Evolutionary conservation across 2,797 vertebrate species (phyloP).

Genomic region (Potorous gilbertii): DNA sequence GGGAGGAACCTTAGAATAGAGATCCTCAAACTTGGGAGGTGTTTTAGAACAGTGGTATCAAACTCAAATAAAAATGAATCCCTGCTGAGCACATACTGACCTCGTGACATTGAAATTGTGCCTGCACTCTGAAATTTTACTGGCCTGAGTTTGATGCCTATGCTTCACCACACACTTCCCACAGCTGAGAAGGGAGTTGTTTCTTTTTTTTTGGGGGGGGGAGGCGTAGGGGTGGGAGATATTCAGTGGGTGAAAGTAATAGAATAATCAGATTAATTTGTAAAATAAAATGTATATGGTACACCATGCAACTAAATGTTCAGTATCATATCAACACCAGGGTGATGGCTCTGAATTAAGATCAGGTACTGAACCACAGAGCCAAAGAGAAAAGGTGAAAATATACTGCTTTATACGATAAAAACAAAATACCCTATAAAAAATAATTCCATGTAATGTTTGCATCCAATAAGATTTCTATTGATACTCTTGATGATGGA

Average conservation of each 20-base stretch:
- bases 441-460: not conserved
- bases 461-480: not conserved
- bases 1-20: not conserved
- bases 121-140: not conserved
- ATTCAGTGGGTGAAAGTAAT: not conserved
- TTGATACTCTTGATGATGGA: not conserved
- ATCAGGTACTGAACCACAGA: not conserved
- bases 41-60: not conserved
- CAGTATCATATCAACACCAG: not conserved
- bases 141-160: not conserved
- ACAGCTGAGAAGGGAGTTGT: not conserved
- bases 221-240: no score
- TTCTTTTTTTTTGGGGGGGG: not conserved
- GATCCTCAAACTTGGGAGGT: not conserved
- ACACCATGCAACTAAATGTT: not conserved
- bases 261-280: not conserved
- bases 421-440: not conserved
- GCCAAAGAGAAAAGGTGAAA: not conserved
- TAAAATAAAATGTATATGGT: not conserved
- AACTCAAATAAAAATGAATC: not conserved
- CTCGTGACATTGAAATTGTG: not conserved
- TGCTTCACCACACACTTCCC: not conserved
- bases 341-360: not conserved
- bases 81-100: not conserved
- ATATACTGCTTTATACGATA: not conserved